A percentile compares a stretch with the other conserved stretches of the same genome.
phyloP scores from a whole-genome alignment of 2,113 vertebrate genomes.

The Sylvilagus bachmani region DNA sequence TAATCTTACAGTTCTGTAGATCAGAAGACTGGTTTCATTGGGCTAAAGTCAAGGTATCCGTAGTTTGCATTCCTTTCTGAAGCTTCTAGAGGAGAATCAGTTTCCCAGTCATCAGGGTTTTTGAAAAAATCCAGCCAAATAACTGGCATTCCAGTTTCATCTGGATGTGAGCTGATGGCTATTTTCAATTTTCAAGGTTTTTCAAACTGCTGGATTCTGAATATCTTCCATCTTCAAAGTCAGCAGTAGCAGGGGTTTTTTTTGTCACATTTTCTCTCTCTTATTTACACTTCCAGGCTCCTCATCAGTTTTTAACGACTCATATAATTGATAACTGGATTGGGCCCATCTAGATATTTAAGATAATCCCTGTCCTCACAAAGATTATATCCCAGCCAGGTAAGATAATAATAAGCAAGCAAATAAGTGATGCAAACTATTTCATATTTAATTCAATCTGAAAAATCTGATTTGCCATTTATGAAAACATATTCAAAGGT shows the following conservation, averaged over 20 bases:
- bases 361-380: not conserved
- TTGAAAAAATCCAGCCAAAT: not conserved
- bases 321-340: not conserved
- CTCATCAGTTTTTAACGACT: not conserved
- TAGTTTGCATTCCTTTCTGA: not conserved
- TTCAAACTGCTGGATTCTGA: too few relatives aligned
- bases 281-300: not conserved
- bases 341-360: not conserved
- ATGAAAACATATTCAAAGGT: not conserved
- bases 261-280: not conserved
- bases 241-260: not conserved
- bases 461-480: not conserved
- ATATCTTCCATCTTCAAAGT: not conserved
- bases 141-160: not conserved
- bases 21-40: not conserved
- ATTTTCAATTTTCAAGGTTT: not conserved
- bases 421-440: not conserved
- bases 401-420: not conserved
- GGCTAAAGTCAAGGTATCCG: not conserved
- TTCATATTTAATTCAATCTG: slow-evolving; percentile 23
- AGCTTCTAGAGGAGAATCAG: not conserved
- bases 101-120: not conserved
- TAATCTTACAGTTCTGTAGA: not conserved
- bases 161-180: not conserved
- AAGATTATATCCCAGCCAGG: not conserved